phyloP scores from a whole-genome alignment of 2,797 vertebrate genomes.

The Nyctalus aviator region DNA sequence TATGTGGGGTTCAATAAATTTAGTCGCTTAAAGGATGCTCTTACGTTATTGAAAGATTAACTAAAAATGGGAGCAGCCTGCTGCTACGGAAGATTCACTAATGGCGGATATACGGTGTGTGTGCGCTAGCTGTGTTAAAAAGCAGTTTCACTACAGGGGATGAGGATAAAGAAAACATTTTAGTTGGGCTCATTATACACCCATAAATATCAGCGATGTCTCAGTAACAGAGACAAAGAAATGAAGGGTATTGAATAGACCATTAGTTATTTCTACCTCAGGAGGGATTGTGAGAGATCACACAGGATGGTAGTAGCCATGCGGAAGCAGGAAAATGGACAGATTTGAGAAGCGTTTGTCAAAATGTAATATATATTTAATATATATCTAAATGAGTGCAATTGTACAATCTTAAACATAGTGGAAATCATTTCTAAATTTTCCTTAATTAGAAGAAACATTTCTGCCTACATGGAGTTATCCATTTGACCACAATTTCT shows the following conservation, averaged over 20 bases:
- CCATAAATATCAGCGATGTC: background rate
- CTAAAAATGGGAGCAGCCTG: background rate
- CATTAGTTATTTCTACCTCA: background rate
- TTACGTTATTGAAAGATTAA: background rate
- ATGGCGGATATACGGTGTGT: background rate
- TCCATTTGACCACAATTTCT: background rate
- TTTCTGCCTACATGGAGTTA: background rate
- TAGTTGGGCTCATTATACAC: background rate
- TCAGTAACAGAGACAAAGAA: background rate
- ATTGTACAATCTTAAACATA: background rate
- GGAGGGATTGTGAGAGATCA: background rate
- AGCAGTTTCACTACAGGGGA: background rate
- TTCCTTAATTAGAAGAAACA: constrained; percentile 37
- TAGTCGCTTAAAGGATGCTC: background rate
- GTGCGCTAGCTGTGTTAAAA: background rate
- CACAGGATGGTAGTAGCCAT: background rate
- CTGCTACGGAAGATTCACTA: background rate
- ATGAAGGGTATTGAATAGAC: background rate
- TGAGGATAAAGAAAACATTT: background rate
- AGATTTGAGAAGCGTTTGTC: background rate
- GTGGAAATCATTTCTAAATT: background rate
- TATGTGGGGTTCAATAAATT: background rate
- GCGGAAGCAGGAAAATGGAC: background rate
- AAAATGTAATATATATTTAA: constrained; percentile 6
- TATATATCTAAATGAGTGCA: background rate